Evolutionary conservation across 1,140 invertebrate species (phyloP).

Genomic region (Lasaia peninsularis): DNA sequence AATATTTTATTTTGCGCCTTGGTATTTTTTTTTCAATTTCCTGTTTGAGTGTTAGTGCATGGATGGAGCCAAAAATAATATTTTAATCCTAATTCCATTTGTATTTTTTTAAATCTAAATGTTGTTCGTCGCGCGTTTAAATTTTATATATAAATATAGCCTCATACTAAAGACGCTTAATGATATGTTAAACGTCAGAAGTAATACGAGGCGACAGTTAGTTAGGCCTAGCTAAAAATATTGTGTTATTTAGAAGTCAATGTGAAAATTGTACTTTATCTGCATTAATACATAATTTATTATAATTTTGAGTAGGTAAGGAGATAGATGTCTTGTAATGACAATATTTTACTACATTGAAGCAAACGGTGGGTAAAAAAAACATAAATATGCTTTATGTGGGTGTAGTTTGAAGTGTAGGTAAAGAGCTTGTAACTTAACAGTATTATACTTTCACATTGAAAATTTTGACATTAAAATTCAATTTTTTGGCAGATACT

Average conservation of each 20-base stretch:
- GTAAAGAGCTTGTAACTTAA: too few species aligned
- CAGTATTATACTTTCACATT: too few species aligned
- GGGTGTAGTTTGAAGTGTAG: too few species aligned
- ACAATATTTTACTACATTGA: too few species aligned
- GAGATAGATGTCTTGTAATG: too few species aligned
- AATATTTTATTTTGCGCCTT: conserved; percentile 33
- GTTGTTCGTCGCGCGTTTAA: background rate
- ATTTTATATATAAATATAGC: background rate
- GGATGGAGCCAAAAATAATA: conserved; percentile 12
- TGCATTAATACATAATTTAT: too few species aligned
- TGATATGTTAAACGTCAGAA: background rate
- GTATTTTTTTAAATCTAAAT: conserved; percentile 7
- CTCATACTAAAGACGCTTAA: background rate
- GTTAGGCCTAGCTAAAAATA: background rate
- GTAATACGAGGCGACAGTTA: background rate
- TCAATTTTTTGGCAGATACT: too few species aligned
- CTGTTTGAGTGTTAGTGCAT: conserved; percentile 52
- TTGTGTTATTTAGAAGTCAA: background rate
- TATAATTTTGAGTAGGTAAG: too few species aligned
- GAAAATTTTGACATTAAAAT: too few species aligned
- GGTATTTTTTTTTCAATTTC: conserved; percentile 47
- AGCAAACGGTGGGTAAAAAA: too few species aligned
- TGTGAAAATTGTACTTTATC: too few species aligned
- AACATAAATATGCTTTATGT: too few species aligned
- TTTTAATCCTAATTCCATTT: background rate